A percentile compares a stretch with the other conserved stretches of the same genome.
Conservation (phyloP, 1,140 invertebrate genomes). For the Drosophila ironensis region DNA sequence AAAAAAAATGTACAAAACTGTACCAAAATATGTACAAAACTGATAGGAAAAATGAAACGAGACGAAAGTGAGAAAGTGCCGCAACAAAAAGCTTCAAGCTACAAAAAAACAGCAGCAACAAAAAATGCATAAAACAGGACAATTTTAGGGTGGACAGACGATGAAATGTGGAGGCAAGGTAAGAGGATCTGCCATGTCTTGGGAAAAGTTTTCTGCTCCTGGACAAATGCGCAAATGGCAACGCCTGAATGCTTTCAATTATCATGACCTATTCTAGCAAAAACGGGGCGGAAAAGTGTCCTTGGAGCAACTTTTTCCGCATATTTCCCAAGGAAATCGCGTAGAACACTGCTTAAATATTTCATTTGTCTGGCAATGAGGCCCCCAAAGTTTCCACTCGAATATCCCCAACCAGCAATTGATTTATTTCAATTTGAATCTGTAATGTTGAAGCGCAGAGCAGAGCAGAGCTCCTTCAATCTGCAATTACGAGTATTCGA, state of each 20-base stretch:
- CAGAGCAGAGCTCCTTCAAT: background rate
- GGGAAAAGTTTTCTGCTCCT: slow-evolving; percentile 12
- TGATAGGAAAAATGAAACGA: too few species aligned
- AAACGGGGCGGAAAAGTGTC: slow-evolving; percentile 35
- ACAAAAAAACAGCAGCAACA: background rate
- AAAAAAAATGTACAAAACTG: background rate
- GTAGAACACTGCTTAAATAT: slow-evolving; percentile 14
- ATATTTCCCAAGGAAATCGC: slow-evolving; percentile 21
- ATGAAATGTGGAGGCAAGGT: too few species aligned
- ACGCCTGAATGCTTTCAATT: slow-evolving; percentile 63
- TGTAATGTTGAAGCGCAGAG: background rate
- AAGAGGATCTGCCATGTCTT: slow-evolving; percentile 2
- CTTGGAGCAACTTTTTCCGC: slow-evolving; percentile 18
- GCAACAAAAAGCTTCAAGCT: slow-evolving; percentile 49
- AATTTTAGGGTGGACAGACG: too few species aligned
- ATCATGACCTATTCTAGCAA: slow-evolving; percentile 15
- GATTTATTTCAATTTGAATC: too few species aligned
- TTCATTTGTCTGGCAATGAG: background rate
- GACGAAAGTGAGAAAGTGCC: background rate
- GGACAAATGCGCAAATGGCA: slow-evolving; percentile 42
- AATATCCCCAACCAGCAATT: too few species aligned
- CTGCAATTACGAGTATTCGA: too few species aligned
- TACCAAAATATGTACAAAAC: too few species aligned
- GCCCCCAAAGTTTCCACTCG: too few species aligned
- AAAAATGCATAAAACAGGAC: background rate